Base-by-base conservation (phyloP, 2,888 invertebrate genomes). In the Phengaris arion region DNA sequence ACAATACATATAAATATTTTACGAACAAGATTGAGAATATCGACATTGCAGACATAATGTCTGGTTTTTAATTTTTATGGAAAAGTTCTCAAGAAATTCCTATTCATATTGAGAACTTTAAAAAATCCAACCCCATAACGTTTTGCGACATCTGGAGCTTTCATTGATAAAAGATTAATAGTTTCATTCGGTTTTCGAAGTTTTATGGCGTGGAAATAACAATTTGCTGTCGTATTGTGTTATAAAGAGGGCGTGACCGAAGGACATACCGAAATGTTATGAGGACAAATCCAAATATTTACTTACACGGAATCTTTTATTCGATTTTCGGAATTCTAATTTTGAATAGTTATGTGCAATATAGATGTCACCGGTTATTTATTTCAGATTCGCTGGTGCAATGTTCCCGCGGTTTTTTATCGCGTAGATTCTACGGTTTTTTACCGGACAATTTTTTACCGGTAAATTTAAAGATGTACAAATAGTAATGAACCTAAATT, bases 211-310 rank as follows among this genome's bases (percentile, higher is more conserved):
- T 90, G 93, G 92, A 93, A 93, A 89, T 86, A 86, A 89, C 89
- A 92, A 93, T 93, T 93, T 92, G 93, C 90, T 83, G 35, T 35
- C 79, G 81, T 75, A 78, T 92, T 91, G 89, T 91, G 81, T 77
- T 75, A 75, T 64, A 51, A 77, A 84, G 89, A 91, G 91, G 93
- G 93, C 93, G 92, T 93, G 92, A 93, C 92, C 88, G 85, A 73
- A 81, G 82, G 83, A 81, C 85, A 83, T 81, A 81, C 83, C 83
- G 75, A 81, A 82, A 89, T 92, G 86, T 92, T 92, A 84, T 92
- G 92, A 89, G 84, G 79, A 80, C 83, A 81, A 84, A 92, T 92
- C 93, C 91, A 92, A 93, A 93, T 93, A 93, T 93, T 93, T 89
- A 93, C 91, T 90, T 89, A 84, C 81, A 81, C 82, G 79, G 85